Evolutionary conservation across 2,888 invertebrate species (phyloP).

Genomic region (Artemia sinica): DNA sequence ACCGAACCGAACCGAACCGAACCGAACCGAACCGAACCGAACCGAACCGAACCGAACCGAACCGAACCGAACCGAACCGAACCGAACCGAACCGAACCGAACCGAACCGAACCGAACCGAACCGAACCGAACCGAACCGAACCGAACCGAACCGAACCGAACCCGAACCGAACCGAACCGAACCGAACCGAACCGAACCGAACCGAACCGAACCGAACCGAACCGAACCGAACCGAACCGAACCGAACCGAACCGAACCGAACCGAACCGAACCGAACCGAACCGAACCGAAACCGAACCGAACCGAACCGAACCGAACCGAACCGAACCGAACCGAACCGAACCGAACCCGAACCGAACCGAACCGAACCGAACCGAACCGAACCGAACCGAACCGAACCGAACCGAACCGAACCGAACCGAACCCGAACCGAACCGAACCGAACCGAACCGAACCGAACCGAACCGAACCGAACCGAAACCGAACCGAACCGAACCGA

Average conservation of each 20-base stretch:
- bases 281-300: no score
- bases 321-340: constrained; percentile 21
- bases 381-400: no score
- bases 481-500: no score
- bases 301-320: constrained; percentile 22
- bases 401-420: no score
- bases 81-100: constrained; percentile 23
- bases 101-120: constrained; percentile 22
- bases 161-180: constrained; percentile 23
- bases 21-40: constrained; percentile 22
- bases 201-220: constrained; percentile 22
- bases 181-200: constrained; percentile 22
- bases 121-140: constrained; percentile 22
- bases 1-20: constrained; percentile 23
- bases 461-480: no score
- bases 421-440: no score
- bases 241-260: constrained; percentile 23
- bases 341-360: no score
- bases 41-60: constrained; percentile 22
- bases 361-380: neutral
- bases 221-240: no score
- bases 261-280: constrained; percentile 23
- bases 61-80: constrained; percentile 19
- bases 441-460: no score
- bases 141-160: constrained; percentile 23